These are phyloP conservation scores for Chlorops oryzae DNA, from an alignment of 1,140 invertebrate genomes.

Conservation along the genomic window DNA sequence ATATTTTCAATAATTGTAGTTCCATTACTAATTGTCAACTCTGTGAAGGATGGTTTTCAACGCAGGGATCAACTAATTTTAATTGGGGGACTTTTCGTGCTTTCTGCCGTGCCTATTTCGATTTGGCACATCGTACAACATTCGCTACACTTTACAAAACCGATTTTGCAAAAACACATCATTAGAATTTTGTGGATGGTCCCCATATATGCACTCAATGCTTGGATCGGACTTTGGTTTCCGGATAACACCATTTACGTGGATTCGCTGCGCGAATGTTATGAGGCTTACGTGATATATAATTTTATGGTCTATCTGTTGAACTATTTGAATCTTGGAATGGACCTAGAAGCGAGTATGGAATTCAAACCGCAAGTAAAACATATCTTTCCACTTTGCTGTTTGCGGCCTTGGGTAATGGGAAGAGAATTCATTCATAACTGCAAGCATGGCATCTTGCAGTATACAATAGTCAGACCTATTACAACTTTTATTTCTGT, in stretches of 20 bases:
- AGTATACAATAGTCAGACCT: constrained; percentile 86
- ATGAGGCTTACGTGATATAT: constrained; percentile 95
- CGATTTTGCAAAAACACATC: constrained; percentile 88
- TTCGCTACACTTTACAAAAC: constrained; percentile 88
- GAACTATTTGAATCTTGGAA: constrained; percentile 80
- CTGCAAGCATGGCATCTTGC: constrained; percentile 93
- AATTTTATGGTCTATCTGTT: constrained; percentile 95
- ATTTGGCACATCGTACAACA: constrained; percentile 93
- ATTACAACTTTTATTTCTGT: constrained; percentile 83
- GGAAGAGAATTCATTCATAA: constrained; percentile 87
- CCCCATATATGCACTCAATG: constrained; percentile 92
- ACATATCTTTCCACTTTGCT: constrained; percentile 81
- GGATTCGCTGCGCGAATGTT: constrained; percentile 88
- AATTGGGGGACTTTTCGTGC: constrained; percentile 83
- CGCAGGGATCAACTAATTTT: constrained; percentile 71
- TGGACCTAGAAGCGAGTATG: constrained; percentile 72
- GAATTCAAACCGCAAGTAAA: constrained; percentile 78
- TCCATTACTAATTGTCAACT: constrained; percentile 71
- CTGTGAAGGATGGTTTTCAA: constrained; percentile 63
- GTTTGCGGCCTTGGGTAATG: constrained; percentile 80
- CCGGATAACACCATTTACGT: constrained; percentile 83
- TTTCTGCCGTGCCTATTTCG: constrained; percentile 84
- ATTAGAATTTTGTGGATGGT: constrained; percentile 98
- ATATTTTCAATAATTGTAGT: constrained; percentile 76
- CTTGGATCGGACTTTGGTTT: constrained; percentile 77